These are phyloP conservation scores for Hemicentrotus pulcherrimus DNA, from an alignment of 35 echinoderm and acorn worm genomes.

Conservation along the genomic window DNA sequence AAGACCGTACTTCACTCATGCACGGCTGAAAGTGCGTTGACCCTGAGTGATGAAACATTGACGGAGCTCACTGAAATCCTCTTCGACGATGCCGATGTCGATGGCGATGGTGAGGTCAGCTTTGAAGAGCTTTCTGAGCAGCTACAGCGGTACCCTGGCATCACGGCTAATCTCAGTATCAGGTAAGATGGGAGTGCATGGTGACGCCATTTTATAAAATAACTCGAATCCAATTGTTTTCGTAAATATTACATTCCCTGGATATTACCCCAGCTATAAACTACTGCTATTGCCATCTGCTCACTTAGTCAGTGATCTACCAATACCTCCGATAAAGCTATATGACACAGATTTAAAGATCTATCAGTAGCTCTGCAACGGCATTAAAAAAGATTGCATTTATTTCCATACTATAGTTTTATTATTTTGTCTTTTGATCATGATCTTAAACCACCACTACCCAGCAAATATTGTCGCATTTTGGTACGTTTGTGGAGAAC, in stretches of 20 bases:
- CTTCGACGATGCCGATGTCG: constrained; percentile 82
- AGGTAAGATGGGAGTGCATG: constrained; percentile 55
- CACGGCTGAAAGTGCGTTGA: constrained; percentile 86
- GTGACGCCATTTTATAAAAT: not conserved
- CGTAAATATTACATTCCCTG: no score
- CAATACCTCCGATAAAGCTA: not conserved
- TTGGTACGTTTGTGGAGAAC: no score
- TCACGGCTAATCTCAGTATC: constrained; percentile 79
- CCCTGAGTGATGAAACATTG: constrained; percentile 73
- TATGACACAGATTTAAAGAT: no score
- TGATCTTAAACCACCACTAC: no score
- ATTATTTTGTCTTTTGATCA: no score
- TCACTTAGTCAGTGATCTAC: not conserved
- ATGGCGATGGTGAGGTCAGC: constrained; percentile 66
- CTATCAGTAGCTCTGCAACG: no score
- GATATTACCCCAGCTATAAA: no score
- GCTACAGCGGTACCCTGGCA: constrained; percentile 76
- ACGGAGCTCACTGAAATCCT: constrained; percentile 79
- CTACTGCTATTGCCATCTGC: no score
- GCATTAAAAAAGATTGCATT: no score
- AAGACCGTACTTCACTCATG: constrained; percentile 78
- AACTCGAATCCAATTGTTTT: no score
- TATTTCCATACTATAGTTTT: no score
- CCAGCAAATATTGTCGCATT: no score
- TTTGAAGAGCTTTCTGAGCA: constrained; percentile 81